A percentile compares a stretch with the other conserved stretches of the same genome.
phyloP scores from a whole-genome alignment of 2,888 invertebrate genomes.

The Rhopalosiphum nymphaeae region DNA sequence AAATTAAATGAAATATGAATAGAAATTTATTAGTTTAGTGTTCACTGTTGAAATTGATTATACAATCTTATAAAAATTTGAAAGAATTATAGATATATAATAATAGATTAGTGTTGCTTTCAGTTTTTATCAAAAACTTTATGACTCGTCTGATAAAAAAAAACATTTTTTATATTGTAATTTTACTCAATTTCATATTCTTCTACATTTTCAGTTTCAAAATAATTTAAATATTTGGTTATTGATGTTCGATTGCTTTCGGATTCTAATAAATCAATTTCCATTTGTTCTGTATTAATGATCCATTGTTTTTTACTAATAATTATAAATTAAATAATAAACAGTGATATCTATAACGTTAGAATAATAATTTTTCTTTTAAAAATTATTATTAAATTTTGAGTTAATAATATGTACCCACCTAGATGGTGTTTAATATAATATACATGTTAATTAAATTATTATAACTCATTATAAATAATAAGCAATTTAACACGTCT shows the following conservation, averaged over 20 bases:
- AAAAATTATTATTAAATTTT: not conserved
- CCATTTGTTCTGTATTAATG: not conserved
- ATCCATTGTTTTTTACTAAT: constrained; percentile 3
- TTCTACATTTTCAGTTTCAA: not conserved
- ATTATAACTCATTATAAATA: not conserved
- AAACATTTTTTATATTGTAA: not conserved
- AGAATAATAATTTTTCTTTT: not conserved
- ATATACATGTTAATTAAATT: not conserved
- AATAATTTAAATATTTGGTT: not conserved
- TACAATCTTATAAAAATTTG: not conserved
- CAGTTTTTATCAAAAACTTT: not conserved
- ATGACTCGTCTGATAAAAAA: not conserved
- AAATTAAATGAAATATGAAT: not conserved
- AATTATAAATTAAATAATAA: not conserved
- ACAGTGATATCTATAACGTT: not conserved
- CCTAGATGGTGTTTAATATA: not conserved
- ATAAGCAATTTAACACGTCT: not conserved
- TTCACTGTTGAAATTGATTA: not conserved
- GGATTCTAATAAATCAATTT: not conserved
- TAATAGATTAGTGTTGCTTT: not conserved
- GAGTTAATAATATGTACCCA: not conserved
- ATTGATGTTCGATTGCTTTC: not conserved
- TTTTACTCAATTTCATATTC: constrained; percentile 14
- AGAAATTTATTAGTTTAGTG: not conserved
- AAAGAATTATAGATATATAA: not conserved